Evolutionary conservation across 1,140 invertebrate genomes (phyloP).

Genomic region (Phocides pigmalion): DNA sequence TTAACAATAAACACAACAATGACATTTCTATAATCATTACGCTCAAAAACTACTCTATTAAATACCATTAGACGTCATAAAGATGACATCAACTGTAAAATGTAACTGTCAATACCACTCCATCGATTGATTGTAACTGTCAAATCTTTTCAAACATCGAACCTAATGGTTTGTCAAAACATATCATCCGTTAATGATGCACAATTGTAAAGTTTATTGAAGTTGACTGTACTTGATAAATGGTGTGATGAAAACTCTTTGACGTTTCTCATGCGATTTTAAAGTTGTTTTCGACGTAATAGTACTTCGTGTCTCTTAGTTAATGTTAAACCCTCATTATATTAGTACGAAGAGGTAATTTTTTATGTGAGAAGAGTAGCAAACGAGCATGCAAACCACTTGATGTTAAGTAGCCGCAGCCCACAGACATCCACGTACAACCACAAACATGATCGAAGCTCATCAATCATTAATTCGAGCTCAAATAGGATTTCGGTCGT

Average conservation of each 20-base stretch:
- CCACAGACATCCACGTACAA: no score
- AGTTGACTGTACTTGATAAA: constrained; percentile 52
- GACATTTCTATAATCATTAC: constrained; percentile 30
- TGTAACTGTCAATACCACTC: constrained; percentile 64
- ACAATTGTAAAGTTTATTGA: constrained; percentile 56
- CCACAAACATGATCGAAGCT: no score
- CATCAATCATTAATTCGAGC: no score
- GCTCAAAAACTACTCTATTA: constrained; percentile 47
- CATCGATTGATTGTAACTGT: constrained; percentile 58
- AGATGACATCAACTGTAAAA: constrained; percentile 73
- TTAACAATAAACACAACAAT: constrained; percentile 9
- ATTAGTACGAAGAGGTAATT: no score
- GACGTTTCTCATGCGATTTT: constrained; percentile 53
- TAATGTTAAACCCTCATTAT: neutral
- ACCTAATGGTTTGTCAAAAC: constrained; percentile 79
- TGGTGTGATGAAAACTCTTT: constrained; percentile 64
- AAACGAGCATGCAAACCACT: no score
- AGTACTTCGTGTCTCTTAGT: neutral
- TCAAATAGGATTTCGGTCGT: no score
- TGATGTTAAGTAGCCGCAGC: no score
- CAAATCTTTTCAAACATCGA: constrained; percentile 51
- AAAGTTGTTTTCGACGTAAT: constrained; percentile 14
- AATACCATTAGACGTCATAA: constrained; percentile 58
- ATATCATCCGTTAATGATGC: constrained; percentile 71
- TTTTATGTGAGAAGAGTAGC: no score